Evolutionary conservation across 53 echinoderm and acorn worm genomes (phyloP).

Genomic region (Echinometra lucunter): DNA sequence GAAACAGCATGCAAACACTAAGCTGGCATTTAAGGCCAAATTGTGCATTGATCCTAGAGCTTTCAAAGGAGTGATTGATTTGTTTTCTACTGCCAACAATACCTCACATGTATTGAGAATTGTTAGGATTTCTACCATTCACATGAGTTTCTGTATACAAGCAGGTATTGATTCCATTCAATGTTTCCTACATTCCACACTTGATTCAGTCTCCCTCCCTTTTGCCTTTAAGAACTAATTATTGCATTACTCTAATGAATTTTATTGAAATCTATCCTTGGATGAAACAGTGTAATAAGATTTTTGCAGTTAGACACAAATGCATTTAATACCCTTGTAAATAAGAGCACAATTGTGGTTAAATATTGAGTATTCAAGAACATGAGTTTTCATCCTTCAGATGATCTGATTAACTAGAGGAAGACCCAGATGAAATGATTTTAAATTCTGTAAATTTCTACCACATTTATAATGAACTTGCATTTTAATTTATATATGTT

Average conservation of each 20-base stretch:
- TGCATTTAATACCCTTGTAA: too few species aligned
- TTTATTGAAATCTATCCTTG: neutral
- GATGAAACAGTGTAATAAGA: too few species aligned
- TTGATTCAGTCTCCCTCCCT: neutral
- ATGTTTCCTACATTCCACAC: neutral
- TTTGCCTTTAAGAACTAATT: neutral
- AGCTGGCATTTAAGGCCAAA: slow-evolving; percentile 42
- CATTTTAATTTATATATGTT: too few species aligned
- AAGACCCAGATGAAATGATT: too few species aligned
- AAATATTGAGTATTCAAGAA: neutral
- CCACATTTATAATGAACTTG: too few species aligned
- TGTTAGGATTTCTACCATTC: slow-evolving; percentile 16
- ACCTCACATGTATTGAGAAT: neutral
- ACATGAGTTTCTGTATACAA: neutral
- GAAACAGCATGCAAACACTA: slow-evolving; percentile 19
- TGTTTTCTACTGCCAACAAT: slow-evolving; percentile 51
- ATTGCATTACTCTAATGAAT: neutral
- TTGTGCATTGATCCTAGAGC: slow-evolving; percentile 59
- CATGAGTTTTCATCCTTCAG: too few species aligned
- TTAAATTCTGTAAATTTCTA: too few species aligned
- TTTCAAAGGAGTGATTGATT: slow-evolving; percentile 37
- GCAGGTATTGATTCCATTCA: slow-evolving; percentile 10
- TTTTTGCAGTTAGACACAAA: too few species aligned
- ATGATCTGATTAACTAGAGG: too few species aligned
- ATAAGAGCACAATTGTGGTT: too few species aligned